Percentiles rank a stretch among this genome's conserved stretches.
Evolutionary conservation across 2,113 vertebrate species (phyloP).

Genomic region (Camelus dromedarius): DNA sequence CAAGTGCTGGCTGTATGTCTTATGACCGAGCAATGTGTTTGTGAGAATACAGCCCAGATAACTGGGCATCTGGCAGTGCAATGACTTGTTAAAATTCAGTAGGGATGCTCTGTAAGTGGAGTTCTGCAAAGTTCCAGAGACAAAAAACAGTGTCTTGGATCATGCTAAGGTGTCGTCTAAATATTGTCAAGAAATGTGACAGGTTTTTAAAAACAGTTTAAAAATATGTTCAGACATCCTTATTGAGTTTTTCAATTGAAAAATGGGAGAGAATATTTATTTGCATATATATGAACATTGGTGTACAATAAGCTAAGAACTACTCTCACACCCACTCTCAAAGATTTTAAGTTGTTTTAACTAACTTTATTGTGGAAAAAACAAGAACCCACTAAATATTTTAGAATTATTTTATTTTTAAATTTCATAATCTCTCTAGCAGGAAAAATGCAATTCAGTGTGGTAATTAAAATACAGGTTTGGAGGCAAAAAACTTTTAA

Average conservation of each 20-base stretch:
- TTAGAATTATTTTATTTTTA: conserved; percentile 33
- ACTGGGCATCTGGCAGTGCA: not conserved
- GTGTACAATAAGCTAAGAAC: conserved; percentile 38
- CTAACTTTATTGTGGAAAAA: conserved; percentile 54
- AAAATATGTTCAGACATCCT: conserved; percentile 52
- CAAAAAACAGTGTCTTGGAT: conserved; percentile 68
- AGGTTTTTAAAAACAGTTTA: not conserved
- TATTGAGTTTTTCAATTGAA: conserved; percentile 26
- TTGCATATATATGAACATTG: conserved; percentile 20
- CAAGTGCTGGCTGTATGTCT: conserved; percentile 32
- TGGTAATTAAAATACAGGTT: conserved; percentile 6
- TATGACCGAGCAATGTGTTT: not conserved
- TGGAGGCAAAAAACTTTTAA: conserved; percentile 63
- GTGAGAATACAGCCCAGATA: not conserved
- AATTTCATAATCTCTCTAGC: not conserved
- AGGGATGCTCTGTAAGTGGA: conserved; percentile 57
- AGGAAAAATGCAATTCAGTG: conserved; percentile 31
- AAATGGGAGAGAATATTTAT: conserved; percentile 11
- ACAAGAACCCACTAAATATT: not conserved
- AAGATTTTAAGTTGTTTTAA: not conserved
- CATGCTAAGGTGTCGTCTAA: not conserved
- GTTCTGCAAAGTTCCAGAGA: conserved; percentile 78
- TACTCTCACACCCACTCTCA: not conserved
- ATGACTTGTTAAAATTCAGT: conserved; percentile 51
- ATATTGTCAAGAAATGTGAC: conserved; percentile 9